Evolutionary conservation across 30 jellyfish, hydroid and myxozoan species (phyloP), one percentile per base, ranked within the genome.

Genomic region (Hydra vulgaris): DNA sequence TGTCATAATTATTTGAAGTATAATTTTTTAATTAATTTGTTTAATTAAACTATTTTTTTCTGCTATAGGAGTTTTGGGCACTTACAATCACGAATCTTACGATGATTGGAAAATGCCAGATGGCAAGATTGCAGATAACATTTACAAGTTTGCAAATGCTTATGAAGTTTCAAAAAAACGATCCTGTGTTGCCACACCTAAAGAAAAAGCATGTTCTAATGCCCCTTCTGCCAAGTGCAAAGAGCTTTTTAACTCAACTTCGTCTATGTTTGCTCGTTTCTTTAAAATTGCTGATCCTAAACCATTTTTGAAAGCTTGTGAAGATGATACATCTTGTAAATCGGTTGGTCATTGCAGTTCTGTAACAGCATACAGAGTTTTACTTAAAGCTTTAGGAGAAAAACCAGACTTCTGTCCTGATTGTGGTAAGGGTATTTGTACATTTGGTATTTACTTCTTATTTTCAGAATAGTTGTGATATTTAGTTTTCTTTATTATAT

Each of bases 281-380:
- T 93, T 84, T 84, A 79, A 78, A 20, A 74, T 23, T 26, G 86
- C 87, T 17, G 96, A 93, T 80, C 96, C 99, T 0, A 80, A 80
- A 26, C 95, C 99, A 76, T 93, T 93, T 94, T 53, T 84, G 86
- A 84, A 83, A 66, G 96, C 99, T 7, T 93, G 99, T 74, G 92
- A 66, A 53, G 82, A 76, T 23, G 99, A 93, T 81, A 82, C 96
- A 16, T 85, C 96, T 24, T 78, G 95, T 0, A 40, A 26, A 16
- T 25, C 25, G 21, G 78, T 72, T 7, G 54, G 91, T 70, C 95
- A 87, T 73, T 93, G 99, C 84, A 85, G 86, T 27, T 86, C 90
- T 66, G 86, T 95, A 23, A 85, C 94, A 24, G 99, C 99, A 20
- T 93, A 87, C 90, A 81, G 81, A 0, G 79, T 83, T 16, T 82